Percentiles rank a stretch among this genome's conserved stretches.
Conservation (phyloP, 2,113 vertebrate species). For the Eleginops maclovinus region DNA sequence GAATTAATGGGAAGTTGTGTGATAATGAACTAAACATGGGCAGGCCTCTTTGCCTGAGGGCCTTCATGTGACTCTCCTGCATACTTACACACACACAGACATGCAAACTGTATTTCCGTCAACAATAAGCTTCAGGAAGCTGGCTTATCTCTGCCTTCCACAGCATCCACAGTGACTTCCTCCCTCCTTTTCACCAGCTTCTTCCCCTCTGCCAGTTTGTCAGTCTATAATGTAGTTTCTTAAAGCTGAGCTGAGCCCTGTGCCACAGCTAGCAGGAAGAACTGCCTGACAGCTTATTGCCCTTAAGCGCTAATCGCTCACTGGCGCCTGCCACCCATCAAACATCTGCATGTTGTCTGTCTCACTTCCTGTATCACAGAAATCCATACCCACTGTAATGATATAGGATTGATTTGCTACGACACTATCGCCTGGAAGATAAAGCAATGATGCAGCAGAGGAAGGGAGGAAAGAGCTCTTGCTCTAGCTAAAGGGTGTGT, state of each 20-base stretch:
- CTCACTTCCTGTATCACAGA: not conserved
- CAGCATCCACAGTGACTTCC: conserved; percentile 59
- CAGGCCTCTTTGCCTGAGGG: not conserved
- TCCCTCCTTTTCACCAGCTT: conserved; percentile 26
- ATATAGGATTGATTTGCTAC: not conserved
- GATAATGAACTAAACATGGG: not conserved
- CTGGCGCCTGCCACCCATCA: conserved; percentile 36
- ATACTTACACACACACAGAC: not conserved
- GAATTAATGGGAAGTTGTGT: not conserved
- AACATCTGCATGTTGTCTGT: conserved; percentile 45
- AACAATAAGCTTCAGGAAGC: conserved; percentile 71
- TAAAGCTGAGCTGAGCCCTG: conserved; percentile 33
- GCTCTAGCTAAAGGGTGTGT: not conserved
- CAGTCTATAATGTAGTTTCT: conserved; percentile 35
- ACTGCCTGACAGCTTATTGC: conserved; percentile 50
- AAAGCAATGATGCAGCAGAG: not conserved
- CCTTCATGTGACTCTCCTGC: conserved; percentile 11
- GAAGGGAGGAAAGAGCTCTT: too few species aligned
- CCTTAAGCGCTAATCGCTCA: conserved; percentile 30
- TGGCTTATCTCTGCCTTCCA: conserved; percentile 66
- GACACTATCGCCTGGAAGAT: not conserved
- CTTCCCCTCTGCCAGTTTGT: conserved; percentile 26
- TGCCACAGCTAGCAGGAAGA: conserved; percentile 44
- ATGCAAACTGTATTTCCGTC: conserved; percentile 29
- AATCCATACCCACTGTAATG: conserved; percentile 1